Base-by-base conservation (phyloP, 64 coral and sea anemone genomes). In the Platygyra sinensis region DNA sequence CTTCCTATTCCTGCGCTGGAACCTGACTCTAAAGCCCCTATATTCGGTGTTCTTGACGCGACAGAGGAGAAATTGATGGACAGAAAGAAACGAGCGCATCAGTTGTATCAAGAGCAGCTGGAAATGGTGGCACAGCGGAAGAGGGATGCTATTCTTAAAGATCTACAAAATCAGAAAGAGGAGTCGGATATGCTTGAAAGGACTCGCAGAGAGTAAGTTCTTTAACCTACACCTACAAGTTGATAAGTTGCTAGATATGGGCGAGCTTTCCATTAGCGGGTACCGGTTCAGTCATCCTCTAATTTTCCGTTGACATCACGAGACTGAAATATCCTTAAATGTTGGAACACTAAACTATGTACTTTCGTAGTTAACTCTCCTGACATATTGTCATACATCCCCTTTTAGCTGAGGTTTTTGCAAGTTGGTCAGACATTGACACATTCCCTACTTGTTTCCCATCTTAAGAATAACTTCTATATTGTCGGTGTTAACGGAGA, bases 121-220 rank as follows among this genome's bases (percentile, higher is more conserved):
- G 94, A 95, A 62, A 99, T 99, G 97, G 97, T 99, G 52, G 87
- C 94, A 29, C 94, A 99, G 85, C 93, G 90, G 60, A 99, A 99
- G 82, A 91, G 97, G 72, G 67, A 93, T 5, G 97, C 97, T 60
- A 99, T 99, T 65, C 74, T 99, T 8, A 92, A 50, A 20, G 97
- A 99, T 89, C 32, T 99, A 49, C 89, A 80, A 10, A 93, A 90
- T 50, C 97, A 99, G 36, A 93, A 95, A 32, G 97, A 99, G 52
- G 97, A 99, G 55, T 95, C 88, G 2, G 94, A 96, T 46, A 96
- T 99, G 94, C 86, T 99, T 91, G 97, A 99, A 24, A 88, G 94
- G n/a, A 96, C 94, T 3, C 92, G 92, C 2, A 91, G 88, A 91
- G 97, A 95, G 97, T 99, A 91, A 91, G 97, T 80, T 30, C 8